Evolutionary conservation across 2,797 vertebrate species (phyloP).

Genomic region (Sciurus carolinensis): DNA sequence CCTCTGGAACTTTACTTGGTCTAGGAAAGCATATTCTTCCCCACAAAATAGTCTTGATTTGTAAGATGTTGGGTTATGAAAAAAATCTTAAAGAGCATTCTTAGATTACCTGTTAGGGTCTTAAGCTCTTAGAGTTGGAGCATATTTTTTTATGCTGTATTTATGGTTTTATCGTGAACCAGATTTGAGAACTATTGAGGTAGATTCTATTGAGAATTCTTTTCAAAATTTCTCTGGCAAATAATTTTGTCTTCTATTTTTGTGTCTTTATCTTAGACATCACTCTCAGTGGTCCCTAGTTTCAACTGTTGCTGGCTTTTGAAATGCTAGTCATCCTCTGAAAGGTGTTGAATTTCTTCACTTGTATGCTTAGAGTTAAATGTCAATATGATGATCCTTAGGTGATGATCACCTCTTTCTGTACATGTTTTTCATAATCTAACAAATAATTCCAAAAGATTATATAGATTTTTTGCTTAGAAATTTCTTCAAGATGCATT

Average conservation of each 20-base stretch:
- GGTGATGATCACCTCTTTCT: neutral
- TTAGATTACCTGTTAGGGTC: neutral
- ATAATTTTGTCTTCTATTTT: conserved; percentile 46
- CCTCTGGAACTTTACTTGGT: conserved; percentile 38
- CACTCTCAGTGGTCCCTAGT: neutral
- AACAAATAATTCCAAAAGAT: conserved; percentile 53
- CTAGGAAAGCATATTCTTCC: conserved; percentile 39
- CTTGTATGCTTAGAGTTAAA: neutral
- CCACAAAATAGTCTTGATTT: conserved; percentile 54
- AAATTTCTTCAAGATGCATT: conserved; percentile 44
- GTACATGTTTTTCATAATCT: conserved; percentile 17
- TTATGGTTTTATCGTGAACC: conserved; percentile 16
- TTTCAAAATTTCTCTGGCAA: neutral
- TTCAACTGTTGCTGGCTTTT: neutral
- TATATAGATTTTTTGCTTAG: conserved; percentile 30
- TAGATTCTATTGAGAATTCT: conserved; percentile 48
- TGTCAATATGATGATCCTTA: neutral
- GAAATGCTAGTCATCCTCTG: neutral
- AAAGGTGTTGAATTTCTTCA: neutral
- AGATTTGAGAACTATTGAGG: conserved; percentile 25
- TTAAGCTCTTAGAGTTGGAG: neutral
- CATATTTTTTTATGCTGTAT: neutral
- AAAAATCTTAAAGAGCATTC: neutral
- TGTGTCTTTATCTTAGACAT: neutral
- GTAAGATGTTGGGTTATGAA: neutral